Conservation (phyloP, 2,888 invertebrate species). For the Cepaea hortensis region DNA sequence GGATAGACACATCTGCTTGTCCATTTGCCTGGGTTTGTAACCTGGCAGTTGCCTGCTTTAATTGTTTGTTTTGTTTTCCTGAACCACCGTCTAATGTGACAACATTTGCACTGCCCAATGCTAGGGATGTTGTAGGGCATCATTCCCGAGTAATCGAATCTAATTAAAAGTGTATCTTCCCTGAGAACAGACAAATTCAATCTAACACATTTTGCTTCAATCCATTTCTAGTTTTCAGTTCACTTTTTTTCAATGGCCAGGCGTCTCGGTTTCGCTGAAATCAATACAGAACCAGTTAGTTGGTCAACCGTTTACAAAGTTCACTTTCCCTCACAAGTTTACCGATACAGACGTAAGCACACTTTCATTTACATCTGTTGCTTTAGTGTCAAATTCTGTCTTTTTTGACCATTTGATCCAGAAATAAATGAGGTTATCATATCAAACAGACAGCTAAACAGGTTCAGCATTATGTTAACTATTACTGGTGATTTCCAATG, state of each 20-base stretch:
- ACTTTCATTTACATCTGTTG: background rate
- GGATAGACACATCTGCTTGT: no score
- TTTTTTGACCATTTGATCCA: no score
- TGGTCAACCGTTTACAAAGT: background rate
- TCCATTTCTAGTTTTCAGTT: constrained; percentile 8
- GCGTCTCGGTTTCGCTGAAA: background rate
- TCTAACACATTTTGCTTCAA: background rate
- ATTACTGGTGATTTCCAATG: no score
- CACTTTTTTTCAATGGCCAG: background rate
- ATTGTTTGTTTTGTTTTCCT: no score
- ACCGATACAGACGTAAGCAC: background rate
- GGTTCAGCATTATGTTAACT: no score
- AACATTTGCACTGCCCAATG: background rate
- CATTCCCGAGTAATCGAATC: background rate
- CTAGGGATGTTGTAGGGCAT: background rate
- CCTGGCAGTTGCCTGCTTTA: no score
- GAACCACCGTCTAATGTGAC: no score
- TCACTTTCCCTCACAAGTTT: background rate
- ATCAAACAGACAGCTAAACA: no score
- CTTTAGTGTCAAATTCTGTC: no score
- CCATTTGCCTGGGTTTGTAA: no score
- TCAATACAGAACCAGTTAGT: background rate
- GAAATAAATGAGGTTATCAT: no score
- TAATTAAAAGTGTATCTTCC: background rate
- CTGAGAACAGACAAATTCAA: background rate